Percentiles rank a stretch among this genome's conserved stretches.
These are phyloP conservation scores for Coregonus suidteri DNA, from an alignment of 2,797 vertebrate genomes.

Conservation along the genomic window DNA sequence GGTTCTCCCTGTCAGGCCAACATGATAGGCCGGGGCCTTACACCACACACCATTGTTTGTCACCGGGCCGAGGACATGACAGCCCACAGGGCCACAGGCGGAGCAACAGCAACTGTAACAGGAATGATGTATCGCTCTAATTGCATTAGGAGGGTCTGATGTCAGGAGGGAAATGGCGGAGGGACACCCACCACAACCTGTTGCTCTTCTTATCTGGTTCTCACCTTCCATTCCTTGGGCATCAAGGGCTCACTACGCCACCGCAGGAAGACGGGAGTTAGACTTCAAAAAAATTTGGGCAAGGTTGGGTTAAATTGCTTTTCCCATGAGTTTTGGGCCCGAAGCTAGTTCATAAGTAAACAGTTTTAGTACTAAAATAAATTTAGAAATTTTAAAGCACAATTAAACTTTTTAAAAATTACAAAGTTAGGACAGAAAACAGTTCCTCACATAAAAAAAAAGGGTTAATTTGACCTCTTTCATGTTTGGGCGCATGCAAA, in stretches of 20 bases:
- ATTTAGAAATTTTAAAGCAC: neutral
- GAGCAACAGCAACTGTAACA: constrained; percentile 64
- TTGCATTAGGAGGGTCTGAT: constrained; percentile 62
- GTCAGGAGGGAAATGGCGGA: constrained; percentile 30
- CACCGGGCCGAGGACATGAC: constrained; percentile 49
- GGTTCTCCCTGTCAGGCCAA: constrained; percentile 66
- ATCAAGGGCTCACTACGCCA: neutral
- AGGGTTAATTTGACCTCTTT: too few species aligned
- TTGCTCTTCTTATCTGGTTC: neutral
- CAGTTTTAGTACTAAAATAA: neutral
- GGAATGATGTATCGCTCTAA: constrained; percentile 74
- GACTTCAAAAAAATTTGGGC: neutral
- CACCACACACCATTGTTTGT: constrained; percentile 43
- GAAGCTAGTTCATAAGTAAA: too few species aligned
- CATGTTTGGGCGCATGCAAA: constrained; percentile 15
- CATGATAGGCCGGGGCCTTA: constrained; percentile 58
- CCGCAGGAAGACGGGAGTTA: neutral
- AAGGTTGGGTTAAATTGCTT: neutral
- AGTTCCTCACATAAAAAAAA: neutral
- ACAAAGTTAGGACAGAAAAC: neutral
- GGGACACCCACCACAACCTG: constrained; percentile 34
- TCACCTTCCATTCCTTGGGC: neutral
- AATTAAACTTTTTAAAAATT: neutral
- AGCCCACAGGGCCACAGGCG: constrained; percentile 39
- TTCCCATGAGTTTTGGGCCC: too few species aligned